Base-by-base conservation (phyloP, 2,888 invertebrate genomes). In the Lymantria dispar region DNA sequence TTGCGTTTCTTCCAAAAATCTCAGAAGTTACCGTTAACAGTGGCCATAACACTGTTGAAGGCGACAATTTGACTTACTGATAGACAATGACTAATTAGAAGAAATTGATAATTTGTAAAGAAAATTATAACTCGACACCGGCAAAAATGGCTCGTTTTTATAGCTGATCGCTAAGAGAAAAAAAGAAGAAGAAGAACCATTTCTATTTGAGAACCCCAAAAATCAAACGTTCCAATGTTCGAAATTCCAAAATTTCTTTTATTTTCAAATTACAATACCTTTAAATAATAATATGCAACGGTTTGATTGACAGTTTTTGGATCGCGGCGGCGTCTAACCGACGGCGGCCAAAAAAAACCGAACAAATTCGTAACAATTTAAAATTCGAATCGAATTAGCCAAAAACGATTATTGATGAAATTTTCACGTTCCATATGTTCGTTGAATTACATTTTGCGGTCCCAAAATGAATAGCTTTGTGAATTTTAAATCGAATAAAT, bases 401-500 rank as follows among this genome's bases (percentile, higher is more conserved):
- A 73, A 57, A n/a, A n/a, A 54, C 80, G 83, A 89, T 90, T 89
- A 90, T 86, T 81, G 83, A 78, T 73, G 78, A 84, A 85, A 81
- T 82, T 83, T 80, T 55, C 68, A 72, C 78, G 88, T 86, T 86
- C 87, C 88, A 87, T 88, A 89, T 89, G 88, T 84, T 87, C 70
- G 65, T 48, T 58, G 70, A 73, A 76, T 76, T 71, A 70, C 71
- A 72, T 70, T 70, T 70, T 66, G 69, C 64, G 65, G 68, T 67
- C 37, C 51, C 43, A 51, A 68, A n/a, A 63, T 68, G 65, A 49
- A 65, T 61, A 55, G 61, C 46, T 54, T 54, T 30, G 43, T 50
- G 58, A 59, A 52, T 54, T 57, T 54, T 44, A 39, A 61, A 59
- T 55, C 49, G 48, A n/a, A 45, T 58, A 49, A 44, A 51, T 62